Conservation (phyloP, 2,797 vertebrate genomes). For the Gouania willdenowi region DNA sequence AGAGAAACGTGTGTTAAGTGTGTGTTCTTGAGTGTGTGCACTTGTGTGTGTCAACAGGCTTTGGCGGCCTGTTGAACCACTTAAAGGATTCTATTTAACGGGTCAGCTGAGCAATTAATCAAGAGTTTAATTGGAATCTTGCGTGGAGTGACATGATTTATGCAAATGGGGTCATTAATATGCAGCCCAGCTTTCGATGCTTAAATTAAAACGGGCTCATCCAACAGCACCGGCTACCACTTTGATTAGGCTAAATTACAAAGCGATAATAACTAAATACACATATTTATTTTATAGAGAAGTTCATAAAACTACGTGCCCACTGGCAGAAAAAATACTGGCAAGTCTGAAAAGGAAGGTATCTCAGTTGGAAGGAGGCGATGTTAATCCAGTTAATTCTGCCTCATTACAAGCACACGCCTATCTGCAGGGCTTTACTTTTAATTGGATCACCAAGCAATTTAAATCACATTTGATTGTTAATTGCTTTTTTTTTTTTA, state of each 20-base stretch:
- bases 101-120: conserved; percentile 76
- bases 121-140: conserved; percentile 78
- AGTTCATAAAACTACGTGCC: conserved; percentile 54
- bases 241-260: conserved; percentile 74
- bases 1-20: conserved; percentile 26
- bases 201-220: conserved; percentile 74
- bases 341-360: conserved; percentile 33
- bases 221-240: conserved; percentile 55
- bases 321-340: conserved; percentile 50
- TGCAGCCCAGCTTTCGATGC: conserved; percentile 59
- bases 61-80: conserved; percentile 72
- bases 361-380: conserved; percentile 34
- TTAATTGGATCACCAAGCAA: conserved; percentile 72
- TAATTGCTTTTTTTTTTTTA: conserved; percentile 41
- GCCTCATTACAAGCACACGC: conserved; percentile 62
- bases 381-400: conserved; percentile 61
- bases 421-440: conserved; percentile 66
- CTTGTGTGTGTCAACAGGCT: conserved; percentile 61
- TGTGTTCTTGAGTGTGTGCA: neutral
- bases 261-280: conserved; percentile 74
- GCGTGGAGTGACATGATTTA: conserved; percentile 79
- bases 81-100: conserved; percentile 77
- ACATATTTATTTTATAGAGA: conserved; percentile 73
- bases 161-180: conserved; percentile 79
- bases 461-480: conserved; percentile 50